phyloP scores from a whole-genome alignment of 1,140 invertebrate species.

The Centruroides sculpturatus region DNA sequence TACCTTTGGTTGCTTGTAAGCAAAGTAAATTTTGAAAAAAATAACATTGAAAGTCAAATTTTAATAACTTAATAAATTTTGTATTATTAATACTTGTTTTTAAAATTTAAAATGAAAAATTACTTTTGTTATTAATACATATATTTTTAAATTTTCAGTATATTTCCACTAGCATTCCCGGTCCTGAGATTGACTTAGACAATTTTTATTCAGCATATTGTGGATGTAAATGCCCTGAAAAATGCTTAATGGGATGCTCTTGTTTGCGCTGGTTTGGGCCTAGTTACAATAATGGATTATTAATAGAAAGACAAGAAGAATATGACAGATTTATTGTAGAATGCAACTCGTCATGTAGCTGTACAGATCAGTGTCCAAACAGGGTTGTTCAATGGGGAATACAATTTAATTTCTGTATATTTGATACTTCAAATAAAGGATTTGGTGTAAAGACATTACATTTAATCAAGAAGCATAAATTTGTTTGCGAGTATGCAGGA shows the following conservation, averaged over 20 bases:
- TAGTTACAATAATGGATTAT: background rate
- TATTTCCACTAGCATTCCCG: too few relatives aligned
- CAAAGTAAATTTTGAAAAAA: too few relatives aligned
- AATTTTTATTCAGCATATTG: too few relatives aligned
- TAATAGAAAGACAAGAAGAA: background rate
- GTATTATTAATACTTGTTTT: too few relatives aligned
- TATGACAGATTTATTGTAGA: slow-evolving; percentile 5
- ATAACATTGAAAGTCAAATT: too few relatives aligned
- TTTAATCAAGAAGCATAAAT: slow-evolving; percentile 38
- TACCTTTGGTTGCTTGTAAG: too few relatives aligned
- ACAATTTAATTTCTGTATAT: slow-evolving; percentile 51
- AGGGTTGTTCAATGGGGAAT: slow-evolving; percentile 66
- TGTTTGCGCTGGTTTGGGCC: background rate
- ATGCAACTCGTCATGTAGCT: slow-evolving; percentile 8
- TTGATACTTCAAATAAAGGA: slow-evolving; percentile 54
- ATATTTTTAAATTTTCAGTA: too few relatives aligned
- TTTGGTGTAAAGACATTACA: slow-evolving; percentile 69
- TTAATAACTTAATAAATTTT: too few relatives aligned
- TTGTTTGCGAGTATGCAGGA: slow-evolving; percentile 16
- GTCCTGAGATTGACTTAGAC: too few relatives aligned
- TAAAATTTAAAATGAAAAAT: too few relatives aligned
- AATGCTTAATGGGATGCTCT: background rate
- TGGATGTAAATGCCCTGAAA: slow-evolving; percentile 1
- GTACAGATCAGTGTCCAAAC: slow-evolving; percentile 47
- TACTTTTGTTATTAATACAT: too few relatives aligned